These are phyloP conservation scores for Hoplostethus mediterraneus DNA, from an alignment of 2,797 vertebrate species.

Conservation along the genomic window DNA sequence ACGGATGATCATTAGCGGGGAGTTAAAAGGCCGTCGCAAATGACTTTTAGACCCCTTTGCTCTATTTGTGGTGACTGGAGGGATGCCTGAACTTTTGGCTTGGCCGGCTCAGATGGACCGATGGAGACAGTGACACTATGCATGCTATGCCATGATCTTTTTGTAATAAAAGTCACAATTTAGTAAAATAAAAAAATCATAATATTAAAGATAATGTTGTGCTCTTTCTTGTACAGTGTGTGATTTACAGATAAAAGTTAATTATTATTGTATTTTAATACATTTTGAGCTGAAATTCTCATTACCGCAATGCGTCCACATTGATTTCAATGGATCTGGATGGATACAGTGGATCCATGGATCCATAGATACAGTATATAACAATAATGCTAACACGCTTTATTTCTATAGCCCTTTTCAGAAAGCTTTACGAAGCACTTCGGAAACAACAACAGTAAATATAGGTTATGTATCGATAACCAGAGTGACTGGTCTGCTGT, in stretches of 20 bases:
- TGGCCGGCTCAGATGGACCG: background rate
- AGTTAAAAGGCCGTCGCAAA: slow-evolving; percentile 42
- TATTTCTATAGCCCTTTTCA: background rate
- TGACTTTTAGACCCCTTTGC: slow-evolving; percentile 44
- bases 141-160: background rate
- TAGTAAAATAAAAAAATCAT: no score
- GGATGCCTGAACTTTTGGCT: slow-evolving; percentile 1
- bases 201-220: no score
- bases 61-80: slow-evolving; percentile 37
- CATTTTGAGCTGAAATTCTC: no score
- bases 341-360: no score
- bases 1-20: slow-evolving; percentile 63
- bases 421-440: slow-evolving; percentile 5
- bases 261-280: no score
- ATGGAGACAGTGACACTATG: background rate
- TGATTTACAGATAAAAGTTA: no score
- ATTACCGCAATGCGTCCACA: no score
- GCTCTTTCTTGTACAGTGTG: no score
- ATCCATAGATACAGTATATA: background rate
- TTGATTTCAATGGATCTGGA: no score
- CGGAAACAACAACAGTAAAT: slow-evolving; percentile 7
- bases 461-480: slow-evolving; percentile 25
- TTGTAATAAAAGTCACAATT: no score
- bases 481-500: slow-evolving; percentile 21
- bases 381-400: background rate